Conservation (phyloP, 2,113 vertebrate genomes). For the Anhinga rufa region DNA sequence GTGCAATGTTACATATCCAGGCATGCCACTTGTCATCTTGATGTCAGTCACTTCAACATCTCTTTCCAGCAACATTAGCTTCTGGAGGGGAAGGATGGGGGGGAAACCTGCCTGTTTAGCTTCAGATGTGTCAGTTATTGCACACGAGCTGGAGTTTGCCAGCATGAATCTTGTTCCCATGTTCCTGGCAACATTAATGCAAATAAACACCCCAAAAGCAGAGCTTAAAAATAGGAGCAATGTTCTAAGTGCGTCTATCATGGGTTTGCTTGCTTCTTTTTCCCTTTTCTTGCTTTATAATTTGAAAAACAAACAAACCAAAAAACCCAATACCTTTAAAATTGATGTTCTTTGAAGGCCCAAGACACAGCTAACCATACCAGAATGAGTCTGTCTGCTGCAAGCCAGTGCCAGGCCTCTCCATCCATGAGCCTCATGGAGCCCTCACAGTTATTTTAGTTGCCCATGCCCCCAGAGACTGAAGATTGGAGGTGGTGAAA, state of each 20-base stretch:
- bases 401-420: neutral
- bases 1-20: neutral
- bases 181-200: neutral
- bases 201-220: neutral
- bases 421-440: fast-evolving
- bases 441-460: neutral
- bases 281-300: neutral
- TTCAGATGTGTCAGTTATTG: neutral
- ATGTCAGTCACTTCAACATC: neutral
- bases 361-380: neutral
- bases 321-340: neutral
- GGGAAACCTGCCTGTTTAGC: neutral
- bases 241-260: neutral
- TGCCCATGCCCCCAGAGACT: fast-evolving
- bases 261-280: neutral
- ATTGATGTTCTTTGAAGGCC: neutral
- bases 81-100: neutral
- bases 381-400: neutral
- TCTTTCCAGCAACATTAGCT: neutral
- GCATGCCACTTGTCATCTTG: neutral
- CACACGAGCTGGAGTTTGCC: neutral
- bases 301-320: neutral
- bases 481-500: neutral
- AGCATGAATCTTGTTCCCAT: neutral
- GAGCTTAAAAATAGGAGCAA: neutral